These are phyloP conservation scores for Nyctalus aviator DNA, from an alignment of 2,797 vertebrate genomes.

Conservation along the genomic window DNA sequence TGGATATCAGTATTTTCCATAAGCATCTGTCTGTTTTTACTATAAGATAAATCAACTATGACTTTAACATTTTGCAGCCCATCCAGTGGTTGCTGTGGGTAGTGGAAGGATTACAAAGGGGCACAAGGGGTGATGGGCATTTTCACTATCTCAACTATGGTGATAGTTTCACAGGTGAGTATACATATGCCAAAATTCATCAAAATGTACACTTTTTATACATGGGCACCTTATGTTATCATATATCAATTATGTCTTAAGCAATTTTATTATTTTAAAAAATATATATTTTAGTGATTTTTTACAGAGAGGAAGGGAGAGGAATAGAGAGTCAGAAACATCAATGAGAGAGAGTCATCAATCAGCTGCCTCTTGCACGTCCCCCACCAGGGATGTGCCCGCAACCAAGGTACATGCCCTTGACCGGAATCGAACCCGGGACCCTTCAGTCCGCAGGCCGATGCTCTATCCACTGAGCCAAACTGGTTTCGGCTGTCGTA, in stretches of 20 bases:
- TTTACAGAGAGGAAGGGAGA: no score
- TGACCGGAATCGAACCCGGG: no score
- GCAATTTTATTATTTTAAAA: neutral
- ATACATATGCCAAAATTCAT: conserved; percentile 18
- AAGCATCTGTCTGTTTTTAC: conserved; percentile 29
- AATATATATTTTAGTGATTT: no score
- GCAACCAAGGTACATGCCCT: no score
- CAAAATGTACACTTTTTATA: conserved; percentile 24
- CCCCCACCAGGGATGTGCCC: no score
- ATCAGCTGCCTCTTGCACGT: no score
- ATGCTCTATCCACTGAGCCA: no score
- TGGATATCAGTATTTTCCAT: conserved; percentile 45
- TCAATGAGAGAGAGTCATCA: no score
- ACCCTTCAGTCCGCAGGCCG: no score
- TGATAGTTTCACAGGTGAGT: neutral
- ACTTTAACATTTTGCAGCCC: conserved; percentile 9
- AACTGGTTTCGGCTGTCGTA: neutral
- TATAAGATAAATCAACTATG: conserved; percentile 1
- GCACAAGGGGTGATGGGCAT: neutral
- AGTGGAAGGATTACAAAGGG: neutral
- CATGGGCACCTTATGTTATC: neutral
- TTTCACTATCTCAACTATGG: conserved; percentile 23
- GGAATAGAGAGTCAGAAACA: no score
- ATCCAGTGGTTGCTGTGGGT: neutral
- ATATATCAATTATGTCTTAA: conserved; percentile 12